Base-by-base conservation (phyloP, 2,797 vertebrate genomes). In the Tapirus indicus region DNA sequence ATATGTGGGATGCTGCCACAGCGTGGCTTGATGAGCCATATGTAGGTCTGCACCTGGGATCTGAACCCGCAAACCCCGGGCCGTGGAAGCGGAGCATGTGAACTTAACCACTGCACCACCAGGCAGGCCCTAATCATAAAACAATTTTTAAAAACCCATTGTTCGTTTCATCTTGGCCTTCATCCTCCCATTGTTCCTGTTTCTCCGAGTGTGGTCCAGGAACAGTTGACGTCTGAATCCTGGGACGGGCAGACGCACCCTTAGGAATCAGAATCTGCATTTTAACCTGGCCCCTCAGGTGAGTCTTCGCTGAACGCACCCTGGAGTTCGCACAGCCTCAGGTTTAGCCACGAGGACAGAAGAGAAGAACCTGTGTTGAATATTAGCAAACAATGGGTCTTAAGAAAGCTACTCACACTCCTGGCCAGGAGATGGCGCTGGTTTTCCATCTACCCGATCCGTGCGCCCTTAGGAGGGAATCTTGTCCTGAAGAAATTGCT, bases 381-480 rank as follows among this genome's bases (percentile, higher is more conserved):
- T 44, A 17, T 32, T 64, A 60, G 77, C 58, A 8, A 88, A 80
- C 44, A n/a, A 7, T 47, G 35, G 23, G 4, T 44, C 62, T 86
- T 23, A 38, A 90, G 56, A 68, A 66, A 95, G 49, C 68, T 41
- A 38, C 27, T 89, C 32, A 21, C 7, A 56, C n/a, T 35, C 2
- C 1, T 32, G 62, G 47, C 95, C 96, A 94, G 93, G 82, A 96
- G 97, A 86, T 96, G 96, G 93, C 62, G 9, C 47, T 60, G 25
- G 72, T 82, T 86, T 96, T 49, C 95, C 74, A 79, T 32, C 16
- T 38, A 52, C 69, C 80, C 66, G 35, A 23, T 74, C 60, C 41
- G 1, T 5, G 12, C 0, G 11, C 18, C 0, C 0, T 27, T 8
- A 41, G 54, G 29, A 77, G 44, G 72, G 92, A 52, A 82, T 35